These are phyloP conservation scores for Mustela erminea DNA, from an alignment of 2,797 vertebrate genomes.

Conservation along the genomic window DNA sequence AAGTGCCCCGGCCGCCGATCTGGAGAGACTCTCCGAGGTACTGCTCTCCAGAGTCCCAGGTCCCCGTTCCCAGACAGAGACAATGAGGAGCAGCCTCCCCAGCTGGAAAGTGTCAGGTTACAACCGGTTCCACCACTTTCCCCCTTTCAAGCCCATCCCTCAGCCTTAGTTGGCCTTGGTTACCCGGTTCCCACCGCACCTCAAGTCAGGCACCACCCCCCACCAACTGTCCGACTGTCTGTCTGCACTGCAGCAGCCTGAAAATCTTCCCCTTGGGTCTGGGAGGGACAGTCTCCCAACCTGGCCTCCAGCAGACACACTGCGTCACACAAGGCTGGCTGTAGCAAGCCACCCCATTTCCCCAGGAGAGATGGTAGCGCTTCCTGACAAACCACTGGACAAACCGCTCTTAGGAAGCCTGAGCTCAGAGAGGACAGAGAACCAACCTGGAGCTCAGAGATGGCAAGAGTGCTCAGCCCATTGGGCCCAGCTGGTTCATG, in stretches of 20 bases:
- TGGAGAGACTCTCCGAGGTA: slow-evolving; percentile 70
- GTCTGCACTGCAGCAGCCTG: neutral
- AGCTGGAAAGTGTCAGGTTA: slow-evolving; percentile 87
- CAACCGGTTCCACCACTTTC: slow-evolving; percentile 90
- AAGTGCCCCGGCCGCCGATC: slow-evolving; percentile 65
- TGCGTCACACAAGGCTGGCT: neutral
- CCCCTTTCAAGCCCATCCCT: slow-evolving; percentile 74
- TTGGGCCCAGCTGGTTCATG: neutral
- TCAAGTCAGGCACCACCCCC: neutral
- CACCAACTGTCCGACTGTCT: neutral
- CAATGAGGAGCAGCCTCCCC: slow-evolving; percentile 82
- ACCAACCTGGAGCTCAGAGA: slow-evolving; percentile 22
- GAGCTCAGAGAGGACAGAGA: neutral
- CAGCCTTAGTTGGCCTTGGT: neutral
- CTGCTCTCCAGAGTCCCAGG: slow-evolving; percentile 69
- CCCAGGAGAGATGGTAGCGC: neutral
- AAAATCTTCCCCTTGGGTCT: neutral
- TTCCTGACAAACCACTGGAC: neutral
- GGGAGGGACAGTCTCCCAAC: neutral
- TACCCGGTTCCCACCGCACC: slow-evolving; percentile 61
- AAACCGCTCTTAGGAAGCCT: neutral
- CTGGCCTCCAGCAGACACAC: neutral
- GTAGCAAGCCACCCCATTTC: neutral
- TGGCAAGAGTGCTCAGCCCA: neutral
- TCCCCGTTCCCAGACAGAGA: slow-evolving; percentile 80